Percentiles rank a stretch among this genome's conserved stretches.
Evolutionary conservation across 2,888 invertebrate genomes (phyloP).

Genomic region (Sesamia inferens): DNA sequence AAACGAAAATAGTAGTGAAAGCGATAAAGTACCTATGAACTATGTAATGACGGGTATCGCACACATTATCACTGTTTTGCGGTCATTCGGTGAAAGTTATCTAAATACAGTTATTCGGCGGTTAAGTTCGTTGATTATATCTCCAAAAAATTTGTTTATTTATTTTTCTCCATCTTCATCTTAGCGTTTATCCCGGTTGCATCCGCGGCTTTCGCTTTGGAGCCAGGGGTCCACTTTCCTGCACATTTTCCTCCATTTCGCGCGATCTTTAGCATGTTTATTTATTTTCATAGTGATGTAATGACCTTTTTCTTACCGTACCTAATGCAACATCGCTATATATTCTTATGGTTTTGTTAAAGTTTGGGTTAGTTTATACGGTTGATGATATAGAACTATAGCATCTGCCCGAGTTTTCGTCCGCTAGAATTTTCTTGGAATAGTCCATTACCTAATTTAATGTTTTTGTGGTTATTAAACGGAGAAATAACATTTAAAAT

Average conservation of each 20-base stretch:
- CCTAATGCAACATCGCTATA: neutral
- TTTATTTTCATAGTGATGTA: no score
- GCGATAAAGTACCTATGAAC: slow-evolving; percentile 80
- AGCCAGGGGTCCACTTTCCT: no score
- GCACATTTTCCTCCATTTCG: no score
- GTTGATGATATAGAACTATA: no score
- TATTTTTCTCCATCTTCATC: no score
- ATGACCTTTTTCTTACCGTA: no score
- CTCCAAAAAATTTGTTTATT: no score
- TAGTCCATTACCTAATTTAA: no score
- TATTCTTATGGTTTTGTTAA: neutral
- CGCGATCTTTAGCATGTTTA: no score
- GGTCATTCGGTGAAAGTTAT: slow-evolving; percentile 77
- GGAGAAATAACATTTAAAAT: neutral
- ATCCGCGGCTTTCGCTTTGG: no score
- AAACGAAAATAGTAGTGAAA: slow-evolving; percentile 83
- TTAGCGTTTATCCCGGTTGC: no score
- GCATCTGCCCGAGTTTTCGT: neutral
- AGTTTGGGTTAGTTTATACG: neutral
- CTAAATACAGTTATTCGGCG: slow-evolving; percentile 65
- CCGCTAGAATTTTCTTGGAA: neutral
- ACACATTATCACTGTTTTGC: slow-evolving; percentile 83
- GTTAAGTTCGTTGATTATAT: slow-evolving; percentile 26
- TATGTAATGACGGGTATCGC: slow-evolving; percentile 83
- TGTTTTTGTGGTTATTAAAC: neutral